These are phyloP conservation scores for Halcyon senegalensis DNA, from an alignment of 2,113 vertebrate genomes.

Conservation along the genomic window DNA sequence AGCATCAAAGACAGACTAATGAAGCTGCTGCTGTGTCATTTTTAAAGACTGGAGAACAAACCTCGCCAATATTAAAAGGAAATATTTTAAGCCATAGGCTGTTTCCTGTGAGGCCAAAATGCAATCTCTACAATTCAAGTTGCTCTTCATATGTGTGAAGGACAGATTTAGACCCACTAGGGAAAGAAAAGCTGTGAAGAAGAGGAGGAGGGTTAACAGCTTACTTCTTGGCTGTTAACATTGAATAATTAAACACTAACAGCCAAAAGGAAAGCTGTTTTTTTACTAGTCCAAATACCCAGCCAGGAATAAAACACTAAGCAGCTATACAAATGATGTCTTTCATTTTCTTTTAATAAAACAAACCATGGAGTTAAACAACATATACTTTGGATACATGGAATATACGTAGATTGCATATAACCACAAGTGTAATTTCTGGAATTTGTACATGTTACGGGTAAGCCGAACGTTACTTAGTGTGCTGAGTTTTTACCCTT, in stretches of 20 bases:
- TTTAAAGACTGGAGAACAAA: background rate
- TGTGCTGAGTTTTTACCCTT: background rate
- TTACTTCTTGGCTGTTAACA: constrained; percentile 71
- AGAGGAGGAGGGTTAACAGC: constrained; percentile 70
- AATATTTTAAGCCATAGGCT: background rate
- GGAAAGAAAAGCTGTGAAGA: constrained; percentile 65
- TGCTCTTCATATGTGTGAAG: constrained; percentile 48
- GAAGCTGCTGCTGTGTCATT: background rate
- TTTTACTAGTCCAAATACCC: constrained; percentile 69
- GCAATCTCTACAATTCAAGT: constrained; percentile 11
- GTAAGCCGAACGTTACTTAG: background rate
- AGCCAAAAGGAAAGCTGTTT: constrained; percentile 74
- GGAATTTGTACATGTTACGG: background rate
- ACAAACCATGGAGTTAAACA: constrained; percentile 52
- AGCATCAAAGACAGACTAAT: background rate
- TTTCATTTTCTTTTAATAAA: constrained; percentile 60
- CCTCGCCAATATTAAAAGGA: background rate
- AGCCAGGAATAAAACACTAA: constrained; percentile 72
- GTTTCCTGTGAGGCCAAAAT: constrained; percentile 45
- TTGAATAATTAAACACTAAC: constrained; percentile 68
- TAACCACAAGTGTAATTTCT: background rate
- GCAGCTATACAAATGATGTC: constrained; percentile 36
- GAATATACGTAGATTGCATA: background rate
- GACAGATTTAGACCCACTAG: constrained; percentile 70
- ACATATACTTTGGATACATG: constrained; percentile 2